phyloP scores from a whole-genome alignment of 1,140 invertebrate genomes.

The Diorhabda sublineata region DNA sequence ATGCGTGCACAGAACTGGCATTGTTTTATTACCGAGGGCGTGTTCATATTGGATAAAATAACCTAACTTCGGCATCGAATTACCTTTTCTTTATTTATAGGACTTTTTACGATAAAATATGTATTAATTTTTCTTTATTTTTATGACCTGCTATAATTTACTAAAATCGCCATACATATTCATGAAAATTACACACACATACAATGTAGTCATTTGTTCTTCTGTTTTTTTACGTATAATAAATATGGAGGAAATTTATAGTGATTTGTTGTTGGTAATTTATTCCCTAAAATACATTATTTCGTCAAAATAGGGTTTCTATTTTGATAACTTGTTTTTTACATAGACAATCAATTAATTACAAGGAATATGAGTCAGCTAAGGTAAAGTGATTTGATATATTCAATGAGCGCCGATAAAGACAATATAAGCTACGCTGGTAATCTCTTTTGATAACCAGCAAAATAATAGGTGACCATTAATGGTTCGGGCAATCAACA shows the following conservation, averaged over 20 bases:
- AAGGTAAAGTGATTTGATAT: no score
- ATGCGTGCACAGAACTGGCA: constrained; percentile 19
- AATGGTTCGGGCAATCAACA: no score
- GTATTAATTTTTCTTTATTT: constrained; percentile 14
- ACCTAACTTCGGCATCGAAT: constrained; percentile 7
- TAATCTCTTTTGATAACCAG: no score
- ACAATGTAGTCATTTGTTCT: constrained; percentile 2
- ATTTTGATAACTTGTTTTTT: no score
- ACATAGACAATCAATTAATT: no score
- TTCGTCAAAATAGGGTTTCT: no score
- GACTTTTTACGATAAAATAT: constrained; percentile 10
- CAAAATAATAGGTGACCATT: no score
- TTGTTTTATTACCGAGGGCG: constrained; percentile 17
- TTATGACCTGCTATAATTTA: constrained; percentile 10
- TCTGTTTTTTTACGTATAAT: background rate
- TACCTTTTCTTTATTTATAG: constrained; percentile 6
- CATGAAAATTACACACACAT: constrained; percentile 1
- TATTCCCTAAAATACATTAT: no score
- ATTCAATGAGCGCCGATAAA: no score
- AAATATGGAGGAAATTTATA: background rate
- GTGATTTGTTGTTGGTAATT: background rate
- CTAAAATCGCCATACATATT: constrained; percentile 9
- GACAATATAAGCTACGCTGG: no score
- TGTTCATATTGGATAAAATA: constrained; percentile 2
- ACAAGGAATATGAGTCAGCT: no score